A percentile compares a stretch with the other conserved stretches of the same genome.
These are phyloP conservation scores for Drosophila koepferae DNA, from an alignment of 2,888 invertebrate genomes.

Conservation along the genomic window DNA sequence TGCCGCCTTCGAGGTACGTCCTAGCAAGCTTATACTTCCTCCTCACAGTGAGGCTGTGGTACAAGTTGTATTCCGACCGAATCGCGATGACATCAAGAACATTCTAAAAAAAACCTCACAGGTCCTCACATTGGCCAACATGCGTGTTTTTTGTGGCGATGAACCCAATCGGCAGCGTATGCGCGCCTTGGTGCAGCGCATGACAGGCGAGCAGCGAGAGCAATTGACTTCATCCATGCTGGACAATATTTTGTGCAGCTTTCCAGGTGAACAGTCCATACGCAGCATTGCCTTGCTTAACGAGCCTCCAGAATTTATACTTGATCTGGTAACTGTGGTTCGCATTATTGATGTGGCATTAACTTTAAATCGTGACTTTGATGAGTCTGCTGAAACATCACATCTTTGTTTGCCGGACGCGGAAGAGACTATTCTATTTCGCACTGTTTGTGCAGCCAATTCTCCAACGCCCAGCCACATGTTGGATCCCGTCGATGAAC, in stretches of 20 bases:
- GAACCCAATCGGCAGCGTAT: constrained; percentile 86
- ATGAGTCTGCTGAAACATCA: constrained; percentile 79
- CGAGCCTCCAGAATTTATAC: constrained; percentile 77
- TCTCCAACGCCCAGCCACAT: constrained; percentile 71
- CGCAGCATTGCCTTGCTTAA: constrained; percentile 71
- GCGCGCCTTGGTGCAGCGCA: constrained; percentile 76
- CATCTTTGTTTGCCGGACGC: constrained; percentile 81
- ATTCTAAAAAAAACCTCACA: constrained; percentile 81
- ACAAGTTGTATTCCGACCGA: constrained; percentile 85
- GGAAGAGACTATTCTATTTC: constrained; percentile 84
- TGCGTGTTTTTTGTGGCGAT: constrained; percentile 86
- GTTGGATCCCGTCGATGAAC: constrained; percentile 77
- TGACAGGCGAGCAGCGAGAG: constrained; percentile 73
- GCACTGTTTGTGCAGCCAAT: constrained; percentile 78
- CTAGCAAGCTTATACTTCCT: constrained; percentile 85
- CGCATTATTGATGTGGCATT: constrained; percentile 82
- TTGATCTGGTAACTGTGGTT: constrained; percentile 79
- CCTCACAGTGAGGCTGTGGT: constrained; percentile 84
- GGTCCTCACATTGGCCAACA: constrained; percentile 85
- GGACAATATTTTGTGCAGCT: constrained; percentile 76
- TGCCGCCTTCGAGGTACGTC: constrained; percentile 84
- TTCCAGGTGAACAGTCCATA: constrained; percentile 77
- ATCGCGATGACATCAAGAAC: constrained; percentile 85
- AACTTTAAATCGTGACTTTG: constrained; percentile 82
- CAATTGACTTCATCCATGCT: constrained; percentile 71